Evolutionary conservation across 2,113 vertebrate species (phyloP), one percentile per base, ranked within the genome.

Genomic region (Eonycteris spelaea): DNA sequence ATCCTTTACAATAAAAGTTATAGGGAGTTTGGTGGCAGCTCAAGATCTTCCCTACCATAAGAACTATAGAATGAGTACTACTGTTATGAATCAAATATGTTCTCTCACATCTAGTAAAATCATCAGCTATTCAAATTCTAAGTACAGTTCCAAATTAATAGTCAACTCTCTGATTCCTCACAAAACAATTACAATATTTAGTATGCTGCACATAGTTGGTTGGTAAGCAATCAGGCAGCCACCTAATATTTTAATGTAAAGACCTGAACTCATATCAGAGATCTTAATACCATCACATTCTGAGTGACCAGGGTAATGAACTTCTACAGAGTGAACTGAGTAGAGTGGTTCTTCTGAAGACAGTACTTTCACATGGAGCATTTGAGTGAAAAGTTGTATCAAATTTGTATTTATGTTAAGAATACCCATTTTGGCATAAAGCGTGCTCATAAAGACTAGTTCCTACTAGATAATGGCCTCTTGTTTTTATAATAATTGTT

Each of bases 231-330:
- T 70, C 35, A 86, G 59, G 35, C 53, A 71, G 86, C n/a, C 67
- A 92, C 59, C 16, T 86, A 33, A 87, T 16, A 57, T 51, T 92
- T 90, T 83, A 89, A 57, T 82, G 67, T 45, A 82, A 90, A 92
- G 67, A 83, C 9, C 6, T 13, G 30, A 73, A 80, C 16, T 11
- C 65, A 51, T 12, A 82, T 43, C 51, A 91, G 19, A 65, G 19
- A 67, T 53, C 10, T 59, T 63, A 86, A 84, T 7, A 59, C 12
- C 1, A 43, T n/a, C 63, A 82, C 19, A 91, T 67, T 87, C 22
- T 68, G 15, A 1, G 16, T n/a, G 63, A 53, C 7, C 40, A 43
- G 16, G 43, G 16, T 33, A 7, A 55, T 26, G 67, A 48, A 63
- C 24, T 28, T 83, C 77, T 48, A 33, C 3, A 67, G 68, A 84